Percentiles rank a stretch among this genome's conserved stretches.
Conservation (phyloP, 2,797 vertebrate genomes). For the Glyptemys insculpta region DNA sequence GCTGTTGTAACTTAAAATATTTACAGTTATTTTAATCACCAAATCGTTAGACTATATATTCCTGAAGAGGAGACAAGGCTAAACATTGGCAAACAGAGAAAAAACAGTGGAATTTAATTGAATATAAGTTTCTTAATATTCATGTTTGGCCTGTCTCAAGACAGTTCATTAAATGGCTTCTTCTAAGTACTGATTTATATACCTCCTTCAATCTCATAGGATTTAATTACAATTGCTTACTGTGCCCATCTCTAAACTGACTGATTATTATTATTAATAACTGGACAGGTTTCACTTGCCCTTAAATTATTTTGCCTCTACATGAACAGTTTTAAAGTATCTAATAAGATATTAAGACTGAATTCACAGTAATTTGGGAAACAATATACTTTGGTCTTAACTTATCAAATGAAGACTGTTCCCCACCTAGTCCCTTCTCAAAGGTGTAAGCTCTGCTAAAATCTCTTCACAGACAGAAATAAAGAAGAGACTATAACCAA, state of each 20-base stretch:
- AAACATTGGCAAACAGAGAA: background rate
- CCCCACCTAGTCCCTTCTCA: background rate
- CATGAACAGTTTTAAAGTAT: background rate
- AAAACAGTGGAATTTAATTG: background rate
- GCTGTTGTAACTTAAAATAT: background rate
- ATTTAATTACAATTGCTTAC: background rate
- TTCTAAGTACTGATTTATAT: background rate
- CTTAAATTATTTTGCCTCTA: background rate
- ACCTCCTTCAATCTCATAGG: background rate
- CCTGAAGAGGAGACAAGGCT: background rate
- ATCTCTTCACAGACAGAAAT: background rate
- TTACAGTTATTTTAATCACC: background rate
- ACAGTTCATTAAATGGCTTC: background rate
- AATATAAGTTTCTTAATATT: background rate
- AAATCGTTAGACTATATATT: background rate
- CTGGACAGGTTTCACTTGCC: background rate
- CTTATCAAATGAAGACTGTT: background rate
- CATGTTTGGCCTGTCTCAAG: background rate
- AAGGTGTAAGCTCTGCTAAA: background rate
- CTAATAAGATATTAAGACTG: background rate
- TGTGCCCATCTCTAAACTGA: background rate
- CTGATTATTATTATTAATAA: background rate
- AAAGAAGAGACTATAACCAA: background rate
- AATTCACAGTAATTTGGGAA: background rate
- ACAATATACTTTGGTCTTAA: background rate